Conservation (phyloP, 2,888 invertebrate genomes). For the Gerris lacustris region DNA sequence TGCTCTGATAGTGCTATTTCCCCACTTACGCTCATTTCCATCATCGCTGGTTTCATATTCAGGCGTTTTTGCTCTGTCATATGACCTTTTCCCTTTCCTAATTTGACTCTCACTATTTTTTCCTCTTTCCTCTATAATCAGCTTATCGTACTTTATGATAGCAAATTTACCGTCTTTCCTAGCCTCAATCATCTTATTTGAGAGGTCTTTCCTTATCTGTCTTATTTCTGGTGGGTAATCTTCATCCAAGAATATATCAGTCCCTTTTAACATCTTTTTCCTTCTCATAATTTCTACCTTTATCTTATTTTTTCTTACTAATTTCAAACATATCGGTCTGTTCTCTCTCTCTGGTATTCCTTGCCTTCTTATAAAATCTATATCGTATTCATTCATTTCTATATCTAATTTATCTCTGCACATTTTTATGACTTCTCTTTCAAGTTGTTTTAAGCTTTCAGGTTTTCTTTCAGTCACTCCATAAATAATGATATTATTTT, state of each 20-base stretch:
- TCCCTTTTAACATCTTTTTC: not conserved
- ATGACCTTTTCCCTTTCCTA: too few relatives aligned
- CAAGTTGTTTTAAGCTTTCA: not conserved
- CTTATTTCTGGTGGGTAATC: too few relatives aligned
- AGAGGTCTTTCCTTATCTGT: too few relatives aligned
- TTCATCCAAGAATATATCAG: too few relatives aligned
- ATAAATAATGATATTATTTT: slow-evolving; percentile 4
- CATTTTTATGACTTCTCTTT: not conserved
- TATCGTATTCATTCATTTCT: not conserved
- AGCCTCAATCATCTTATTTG: too few relatives aligned
- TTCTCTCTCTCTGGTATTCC: not conserved
- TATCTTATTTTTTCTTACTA: not conserved
- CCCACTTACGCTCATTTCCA: too few relatives aligned
- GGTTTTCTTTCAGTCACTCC: not conserved
- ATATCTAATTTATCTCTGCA: not conserved
- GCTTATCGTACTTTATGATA: not conserved
- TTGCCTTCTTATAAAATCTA: not conserved
- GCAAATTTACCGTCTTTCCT: too few relatives aligned
- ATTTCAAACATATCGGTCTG: not conserved
- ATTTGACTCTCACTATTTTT: too few relatives aligned
- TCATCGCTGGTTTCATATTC: too few relatives aligned
- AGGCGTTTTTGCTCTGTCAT: too few relatives aligned
- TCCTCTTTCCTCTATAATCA: not conserved
- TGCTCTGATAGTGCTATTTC: too few relatives aligned
- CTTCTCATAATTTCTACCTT: not conserved